A percentile compares a stretch with the other conserved stretches of the same genome.
These are phyloP conservation scores for crab-eating macaque (Macaca fascicularis) DNA, from an alignment of 2,113 vertebrate species.

Conservation along the genomic window DNA sequence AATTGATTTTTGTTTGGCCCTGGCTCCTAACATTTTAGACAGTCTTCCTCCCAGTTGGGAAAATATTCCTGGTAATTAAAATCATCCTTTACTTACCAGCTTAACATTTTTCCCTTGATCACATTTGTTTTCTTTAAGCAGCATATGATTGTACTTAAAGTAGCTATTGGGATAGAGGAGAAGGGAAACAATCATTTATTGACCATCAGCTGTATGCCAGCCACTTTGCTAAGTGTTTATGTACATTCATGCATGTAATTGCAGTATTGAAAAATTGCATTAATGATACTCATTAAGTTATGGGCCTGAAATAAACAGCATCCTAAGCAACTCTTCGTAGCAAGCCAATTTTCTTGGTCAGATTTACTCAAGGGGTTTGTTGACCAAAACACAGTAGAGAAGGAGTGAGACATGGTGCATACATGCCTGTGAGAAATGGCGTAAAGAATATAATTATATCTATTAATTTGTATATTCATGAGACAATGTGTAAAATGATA, in stretches of 20 bases:
- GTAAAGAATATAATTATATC: background rate
- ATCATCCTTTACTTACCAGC: background rate
- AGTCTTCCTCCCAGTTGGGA: background rate
- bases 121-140: conserved; percentile 9
- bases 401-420: background rate
- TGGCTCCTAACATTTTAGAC: background rate
- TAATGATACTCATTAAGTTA: background rate
- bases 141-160: background rate
- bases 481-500: background rate
- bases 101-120: background rate
- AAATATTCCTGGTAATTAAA: conserved; percentile 20
- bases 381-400: background rate
- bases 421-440: background rate
- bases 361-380: background rate
- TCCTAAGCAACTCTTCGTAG: background rate
- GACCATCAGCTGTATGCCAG: background rate
- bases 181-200: background rate
- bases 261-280: background rate
- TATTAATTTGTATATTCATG: background rate
- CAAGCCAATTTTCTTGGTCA: background rate
- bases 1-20: background rate
- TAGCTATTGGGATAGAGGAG: background rate
- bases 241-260: background rate
- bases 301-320: background rate
- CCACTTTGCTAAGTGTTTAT: background rate